Base-by-base conservation (phyloP, 2,113 vertebrate genomes). In the Perca flavescens region DNA sequence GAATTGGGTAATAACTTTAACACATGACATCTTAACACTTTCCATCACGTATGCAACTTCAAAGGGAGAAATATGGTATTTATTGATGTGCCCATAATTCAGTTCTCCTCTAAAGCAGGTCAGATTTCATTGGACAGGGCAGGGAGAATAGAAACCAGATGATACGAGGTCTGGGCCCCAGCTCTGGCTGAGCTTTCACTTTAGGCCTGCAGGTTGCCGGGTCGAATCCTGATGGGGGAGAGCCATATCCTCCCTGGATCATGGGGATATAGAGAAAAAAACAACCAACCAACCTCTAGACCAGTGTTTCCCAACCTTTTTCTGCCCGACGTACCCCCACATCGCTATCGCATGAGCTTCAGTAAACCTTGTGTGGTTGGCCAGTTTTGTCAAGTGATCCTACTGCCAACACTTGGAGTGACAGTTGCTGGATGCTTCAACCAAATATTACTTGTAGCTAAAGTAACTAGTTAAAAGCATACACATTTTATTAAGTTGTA, bases 61-160 rank as follows among this genome's bases (percentile, higher is more conserved):
- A 95, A 96, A 96, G 94, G 71, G 64, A 83, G 64, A 77, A 92
- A 95, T 94, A 94, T 93, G 94, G 94, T 93, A 94, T 93, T 94
- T 95, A 95, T 92, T 94, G 94, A 96, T 91, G 90, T 90, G 69
- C 81, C 89, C 92, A 92, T 95, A 95, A 95, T 92, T 95, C 92
- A 94, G 85, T 85, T 88, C 93, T 92, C 90, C 88, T 93, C 94
- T 91, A 92, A 94, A 93, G 92, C 91, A 77, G 91, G 87, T 95
- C 94, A 89, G 90, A 86, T 95, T 96, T 95, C 95, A 95, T 87
- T 93, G 93, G 94, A 95, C 90, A 84, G 92, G 91, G 89, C 89
- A 88, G 71, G 64, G 88, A 88, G 93, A 95, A 96, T 95, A 81
- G 81, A 89, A 96, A 95, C 89, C 95, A 96, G 95, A 96, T 96